Evolutionary conservation across 2,888 invertebrate species (phyloP).

Genomic region (Campoplex nolae): DNA sequence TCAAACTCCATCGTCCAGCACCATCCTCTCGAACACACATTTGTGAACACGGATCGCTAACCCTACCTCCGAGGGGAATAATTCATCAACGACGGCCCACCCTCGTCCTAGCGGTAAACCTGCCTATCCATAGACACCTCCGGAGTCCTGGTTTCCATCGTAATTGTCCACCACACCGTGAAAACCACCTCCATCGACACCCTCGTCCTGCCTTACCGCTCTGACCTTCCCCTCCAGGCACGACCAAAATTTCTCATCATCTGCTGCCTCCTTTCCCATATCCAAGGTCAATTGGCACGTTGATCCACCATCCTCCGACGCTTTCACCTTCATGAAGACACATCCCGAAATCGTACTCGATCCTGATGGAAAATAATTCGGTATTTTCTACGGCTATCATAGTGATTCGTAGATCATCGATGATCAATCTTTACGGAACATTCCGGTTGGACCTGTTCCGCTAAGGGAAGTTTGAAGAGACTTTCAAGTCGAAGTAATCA

Average conservation of each 20-base stretch:
- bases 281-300: constrained; percentile 20
- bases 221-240: constrained; percentile 79
- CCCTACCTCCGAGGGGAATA: constrained; percentile 33
- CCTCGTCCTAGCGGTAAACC: constrained; percentile 25
- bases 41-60: neutral
- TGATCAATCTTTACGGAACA: too few species aligned
- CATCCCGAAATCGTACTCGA: neutral
- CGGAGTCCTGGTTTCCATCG: constrained; percentile 69
- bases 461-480: too few species aligned
- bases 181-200: constrained; percentile 78
- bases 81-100: constrained; percentile 64
- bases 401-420: too few species aligned
- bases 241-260: constrained; percentile 78
- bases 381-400: too few species aligned
- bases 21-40: neutral
- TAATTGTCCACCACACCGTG: constrained; percentile 77
- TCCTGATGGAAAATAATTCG: neutral
- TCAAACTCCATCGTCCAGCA: neutral
- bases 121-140: constrained; percentile 66
- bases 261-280: constrained; percentile 68
- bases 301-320: neutral
- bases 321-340: neutral
- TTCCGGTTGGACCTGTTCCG: too few species aligned
- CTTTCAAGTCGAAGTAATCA: too few species aligned
- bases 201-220: constrained; percentile 72